Evolutionary conservation across 2,888 invertebrate species (phyloP), one percentile per base, ranked within the genome.

Genomic region (Cenopis cana): DNA sequence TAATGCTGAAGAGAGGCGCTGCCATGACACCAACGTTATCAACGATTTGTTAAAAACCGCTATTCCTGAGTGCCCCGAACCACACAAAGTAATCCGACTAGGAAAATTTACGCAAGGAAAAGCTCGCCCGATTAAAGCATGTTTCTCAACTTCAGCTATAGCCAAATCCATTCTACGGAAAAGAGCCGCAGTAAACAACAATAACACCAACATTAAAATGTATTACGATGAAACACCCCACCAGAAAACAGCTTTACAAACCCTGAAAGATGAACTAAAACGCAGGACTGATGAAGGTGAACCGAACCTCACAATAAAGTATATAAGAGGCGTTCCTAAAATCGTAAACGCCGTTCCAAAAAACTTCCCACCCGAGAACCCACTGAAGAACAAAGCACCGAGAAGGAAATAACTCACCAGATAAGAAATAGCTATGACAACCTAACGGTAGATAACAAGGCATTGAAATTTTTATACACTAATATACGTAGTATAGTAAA

Each of bases 241-340:
- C 20, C 69, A 69, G 36, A 38, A 64, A 64, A 64, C 36, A 52
- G 9, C 20, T 1, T 5, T 69, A 12, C 20, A 59, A 50, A 14
- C 46, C 11, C 29, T 69, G 8, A 56, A 50, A 17, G 29, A 38
- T 10, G 64, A 69, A 64, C 33, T 69, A 38, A 18, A 59, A 17
- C 57, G 38, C 1, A 54, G 69, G 10, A 49, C 36, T n/a, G 50
- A 57, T 8, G 17, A 17, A 0, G 64, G 69, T 24, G 64, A 69
- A 50, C 50, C 6, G n/a, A 46, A 66, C 20, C 55, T 69, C 1
- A 64, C 20, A 9, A 69, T 69, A 10, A 65, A 65, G 38, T 64
- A 59, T 50, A 24, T 69, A 8, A 69, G 64, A 52, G 64, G 69
- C 6, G n/a, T 29, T 10, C 69, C 69, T 5, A 69, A 36, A 24